Conservation (phyloP, 2,888 invertebrate species). For the Drosophila limbata region DNA sequence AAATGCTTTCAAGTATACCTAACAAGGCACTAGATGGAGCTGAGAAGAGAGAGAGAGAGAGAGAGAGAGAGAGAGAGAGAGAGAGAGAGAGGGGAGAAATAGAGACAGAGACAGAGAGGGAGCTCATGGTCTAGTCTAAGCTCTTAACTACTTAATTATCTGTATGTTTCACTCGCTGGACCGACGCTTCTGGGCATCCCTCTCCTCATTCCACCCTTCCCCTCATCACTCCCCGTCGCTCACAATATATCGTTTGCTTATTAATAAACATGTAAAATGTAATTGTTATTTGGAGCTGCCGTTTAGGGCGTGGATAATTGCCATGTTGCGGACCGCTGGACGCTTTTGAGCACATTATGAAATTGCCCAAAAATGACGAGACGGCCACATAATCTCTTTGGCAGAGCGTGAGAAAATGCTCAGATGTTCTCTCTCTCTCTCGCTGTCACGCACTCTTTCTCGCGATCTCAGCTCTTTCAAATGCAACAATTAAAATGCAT, state of each 20-base stretch:
- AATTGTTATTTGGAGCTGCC: constrained; percentile 74
- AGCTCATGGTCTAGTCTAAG: constrained; percentile 29
- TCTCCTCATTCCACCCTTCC: neutral
- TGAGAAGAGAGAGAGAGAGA: neutral
- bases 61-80: neutral
- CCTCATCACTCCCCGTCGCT: neutral
- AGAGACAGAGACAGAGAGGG: neutral
- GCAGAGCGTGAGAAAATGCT: constrained; percentile 66
- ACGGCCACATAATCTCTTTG: constrained; percentile 44
- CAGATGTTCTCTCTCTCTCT: constrained; percentile 4
- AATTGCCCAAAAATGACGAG: constrained; percentile 57
- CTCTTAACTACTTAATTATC: constrained; percentile 64
- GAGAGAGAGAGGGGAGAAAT: neutral
- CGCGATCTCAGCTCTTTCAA: constrained; percentile 32
- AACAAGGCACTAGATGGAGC: constrained; percentile 35
- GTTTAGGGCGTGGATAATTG: constrained; percentile 62
- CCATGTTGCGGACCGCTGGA: constrained; percentile 40
- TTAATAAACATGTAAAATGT: constrained; percentile 79
- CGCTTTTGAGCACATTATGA: constrained; percentile 40
- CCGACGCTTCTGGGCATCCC: constrained; percentile 33
- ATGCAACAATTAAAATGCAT: constrained; percentile 67
- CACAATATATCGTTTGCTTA: constrained; percentile 39
- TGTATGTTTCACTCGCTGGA: constrained; percentile 27
- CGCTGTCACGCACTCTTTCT: neutral
- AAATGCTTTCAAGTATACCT: constrained; percentile 47